phyloP scores from a whole-genome alignment of 2,888 invertebrate species.

The Peribatodes rhomboidaria region DNA sequence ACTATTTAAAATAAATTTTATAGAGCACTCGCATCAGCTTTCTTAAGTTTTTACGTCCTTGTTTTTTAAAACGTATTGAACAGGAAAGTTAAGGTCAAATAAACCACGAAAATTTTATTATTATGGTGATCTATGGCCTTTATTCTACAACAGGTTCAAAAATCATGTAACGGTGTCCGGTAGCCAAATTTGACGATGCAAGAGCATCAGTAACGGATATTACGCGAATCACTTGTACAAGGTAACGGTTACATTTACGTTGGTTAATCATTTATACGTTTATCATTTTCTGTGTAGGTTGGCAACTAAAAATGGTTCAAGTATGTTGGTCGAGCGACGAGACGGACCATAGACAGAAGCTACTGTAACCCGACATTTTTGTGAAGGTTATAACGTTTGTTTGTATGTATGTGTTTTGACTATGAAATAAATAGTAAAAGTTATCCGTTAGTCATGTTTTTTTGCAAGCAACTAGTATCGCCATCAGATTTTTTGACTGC shows the following conservation, averaged over 20 bases:
- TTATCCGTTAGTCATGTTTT: too few relatives aligned
- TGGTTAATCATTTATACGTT: not conserved
- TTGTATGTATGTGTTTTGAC: too few relatives aligned
- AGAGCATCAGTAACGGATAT: conserved; percentile 31
- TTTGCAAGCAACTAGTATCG: too few relatives aligned
- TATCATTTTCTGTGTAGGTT: conserved; percentile 5
- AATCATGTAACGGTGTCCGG: conserved; percentile 36
- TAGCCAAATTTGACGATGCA: conserved; percentile 27
- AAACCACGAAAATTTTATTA: conserved; percentile 21
- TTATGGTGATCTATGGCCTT: conserved; percentile 31
- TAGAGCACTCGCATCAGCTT: not conserved
- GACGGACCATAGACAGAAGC: too few relatives aligned
- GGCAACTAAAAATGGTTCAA: too few relatives aligned
- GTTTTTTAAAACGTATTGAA: conserved; percentile 26
- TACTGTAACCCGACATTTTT: too few relatives aligned
- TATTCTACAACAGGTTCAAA: conserved; percentile 21
- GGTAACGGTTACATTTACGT: conserved; percentile 18
- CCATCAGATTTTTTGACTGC: too few relatives aligned
- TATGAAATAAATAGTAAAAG: too few relatives aligned
- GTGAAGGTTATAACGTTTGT: too few relatives aligned
- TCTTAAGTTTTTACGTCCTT: conserved; percentile 19
- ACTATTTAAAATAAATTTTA: not conserved
- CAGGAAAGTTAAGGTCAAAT: conserved; percentile 29
- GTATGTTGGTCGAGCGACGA: too few relatives aligned
- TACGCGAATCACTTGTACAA: conserved; percentile 26